phyloP scores from a whole-genome alignment of 2,113 vertebrate species.

The Sylvietta virens region DNA sequence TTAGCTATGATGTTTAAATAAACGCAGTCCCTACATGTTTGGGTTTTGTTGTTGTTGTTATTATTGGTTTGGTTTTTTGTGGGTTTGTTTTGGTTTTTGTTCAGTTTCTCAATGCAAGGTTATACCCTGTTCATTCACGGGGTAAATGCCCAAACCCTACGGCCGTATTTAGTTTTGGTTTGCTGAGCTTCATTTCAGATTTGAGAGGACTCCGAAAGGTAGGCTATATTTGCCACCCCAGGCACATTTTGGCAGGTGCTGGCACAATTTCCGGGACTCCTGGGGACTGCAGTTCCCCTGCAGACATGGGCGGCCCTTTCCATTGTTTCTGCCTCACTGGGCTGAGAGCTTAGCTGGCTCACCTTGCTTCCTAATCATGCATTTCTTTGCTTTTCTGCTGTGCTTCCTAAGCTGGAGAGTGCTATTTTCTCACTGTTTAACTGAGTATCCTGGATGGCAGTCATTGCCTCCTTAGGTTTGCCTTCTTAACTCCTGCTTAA shows the following conservation, averaged over 20 bases:
- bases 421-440: not conserved
- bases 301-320: not conserved
- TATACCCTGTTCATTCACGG: not conserved
- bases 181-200: not conserved
- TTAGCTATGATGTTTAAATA: not conserved
- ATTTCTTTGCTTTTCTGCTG: not conserved
- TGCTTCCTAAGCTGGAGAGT: not conserved
- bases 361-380: not conserved
- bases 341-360: not conserved
- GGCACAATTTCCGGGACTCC: not conserved
- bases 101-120: not conserved
- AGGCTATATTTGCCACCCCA: not conserved
- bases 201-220: not conserved
- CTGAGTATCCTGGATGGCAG: not conserved
- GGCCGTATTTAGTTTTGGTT: not conserved
- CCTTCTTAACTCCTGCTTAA: not conserved
- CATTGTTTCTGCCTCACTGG: not conserved
- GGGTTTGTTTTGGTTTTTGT: not conserved
- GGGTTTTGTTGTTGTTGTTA: rapidly evolving
- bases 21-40: not conserved
- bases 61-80: not conserved
- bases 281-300: not conserved
- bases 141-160: not conserved
- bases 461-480: not conserved
- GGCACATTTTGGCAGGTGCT: not conserved